A percentile compares a stretch with the other conserved stretches of the same genome.
These are phyloP conservation scores for Octonoba sinensis DNA, from an alignment of 2,888 invertebrate genomes.

Conservation along the genomic window DNA sequence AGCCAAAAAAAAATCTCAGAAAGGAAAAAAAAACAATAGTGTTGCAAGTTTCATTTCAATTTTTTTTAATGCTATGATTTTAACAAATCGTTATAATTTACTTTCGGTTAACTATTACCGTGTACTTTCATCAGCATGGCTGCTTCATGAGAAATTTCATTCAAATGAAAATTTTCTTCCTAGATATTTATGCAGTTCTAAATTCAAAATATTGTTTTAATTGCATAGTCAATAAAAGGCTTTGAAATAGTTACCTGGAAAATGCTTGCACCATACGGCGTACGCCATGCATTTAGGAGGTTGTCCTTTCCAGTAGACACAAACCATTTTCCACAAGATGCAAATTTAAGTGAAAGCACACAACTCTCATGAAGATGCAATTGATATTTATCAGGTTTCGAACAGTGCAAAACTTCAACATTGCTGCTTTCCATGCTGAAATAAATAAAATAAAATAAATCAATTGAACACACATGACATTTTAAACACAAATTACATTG, in stretches of 20 bases:
- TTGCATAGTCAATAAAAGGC: too few species aligned
- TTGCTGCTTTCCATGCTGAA: slow-evolving; percentile 90
- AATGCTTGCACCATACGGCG: slow-evolving; percentile 94
- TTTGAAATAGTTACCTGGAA: slow-evolving; percentile 85
- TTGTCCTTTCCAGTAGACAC: slow-evolving; percentile 95
- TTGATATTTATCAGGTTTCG: slow-evolving; percentile 93
- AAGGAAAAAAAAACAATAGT: neutral
- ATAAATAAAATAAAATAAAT: slow-evolving; percentile 29
- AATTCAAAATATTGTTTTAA: too few species aligned
- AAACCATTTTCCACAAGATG: slow-evolving; percentile 95
- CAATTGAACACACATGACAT: neutral
- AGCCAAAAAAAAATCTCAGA: neutral
- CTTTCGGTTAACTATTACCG: too few species aligned
- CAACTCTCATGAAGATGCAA: slow-evolving; percentile 95
- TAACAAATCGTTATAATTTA: too few species aligned
- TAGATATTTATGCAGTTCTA: too few species aligned
- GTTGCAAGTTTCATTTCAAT: too few species aligned
- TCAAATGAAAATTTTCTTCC: too few species aligned
- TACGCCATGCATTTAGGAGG: slow-evolving; percentile 92
- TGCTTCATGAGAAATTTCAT: too few species aligned
- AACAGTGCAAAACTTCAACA: slow-evolving; percentile 91
- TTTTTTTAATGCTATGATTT: too few species aligned
- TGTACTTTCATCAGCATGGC: too few species aligned
- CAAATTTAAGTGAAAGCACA: slow-evolving; percentile 92
- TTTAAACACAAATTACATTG: neutral